Evolutionary conservation across 1,140 invertebrate species (phyloP), one percentile per base, ranked within the genome.

Genomic region (Matsumurasca onukii): DNA sequence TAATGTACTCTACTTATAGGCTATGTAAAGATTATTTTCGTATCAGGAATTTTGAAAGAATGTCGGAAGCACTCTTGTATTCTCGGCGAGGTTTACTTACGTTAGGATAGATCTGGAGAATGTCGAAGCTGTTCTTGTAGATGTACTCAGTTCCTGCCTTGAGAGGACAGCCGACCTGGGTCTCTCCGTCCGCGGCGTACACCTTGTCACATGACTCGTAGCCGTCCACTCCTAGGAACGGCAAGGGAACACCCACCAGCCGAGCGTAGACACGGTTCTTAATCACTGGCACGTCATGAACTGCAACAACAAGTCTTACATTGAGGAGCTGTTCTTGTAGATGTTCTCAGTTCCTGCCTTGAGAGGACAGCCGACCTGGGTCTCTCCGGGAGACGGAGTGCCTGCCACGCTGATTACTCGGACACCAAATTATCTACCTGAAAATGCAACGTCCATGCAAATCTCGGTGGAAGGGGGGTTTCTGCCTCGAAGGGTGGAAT

Each of bases 171-270:
- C 79, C 76, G 0, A 80, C 84, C 75, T 86, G 82, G 1, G 76
- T 84, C 73, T 72, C 81, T 5, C 82, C 86, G 71, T 85, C 76
- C 49, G 77, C 72, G 66, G 81, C 77, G 72, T 79, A 88, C 31
- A 92, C 80, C 68, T 87, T 85, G 49, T 82, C 78, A 73, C 90
- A 92, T 1, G 89, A 86, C 45, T 83, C 81, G 2, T 81, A 83
- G n/a, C 86, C 87, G 72, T 92, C 89, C 0, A 91, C 88, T 30
- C 91, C 90, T 5, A 91, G 78, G 75, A 91, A 92, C 0, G 91
- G 90, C 64, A 93, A 74, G 0, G 83, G 78, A 2, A 91, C 74
- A 0, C 84, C 84, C 3, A 83, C 72, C 17, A 91, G 80, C 0
- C 82, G 77, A 0, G 88, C 90, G 68, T 76, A 76, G 1, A 91